phyloP scores from a whole-genome alignment of 2,797 vertebrate genomes.

The Lates japonicus region DNA sequence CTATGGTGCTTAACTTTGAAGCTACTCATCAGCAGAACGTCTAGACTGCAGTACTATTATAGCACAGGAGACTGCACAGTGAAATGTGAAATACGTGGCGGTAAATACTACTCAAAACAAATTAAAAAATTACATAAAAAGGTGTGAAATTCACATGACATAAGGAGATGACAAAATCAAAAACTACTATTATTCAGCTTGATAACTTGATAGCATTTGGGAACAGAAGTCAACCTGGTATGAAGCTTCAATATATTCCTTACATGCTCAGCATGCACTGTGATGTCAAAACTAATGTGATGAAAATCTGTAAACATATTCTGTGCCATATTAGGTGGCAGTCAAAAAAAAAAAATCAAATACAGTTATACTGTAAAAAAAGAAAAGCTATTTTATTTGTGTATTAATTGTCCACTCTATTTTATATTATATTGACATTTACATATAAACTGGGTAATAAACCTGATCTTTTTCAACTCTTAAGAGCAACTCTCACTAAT shows the following conservation, averaged over 20 bases:
- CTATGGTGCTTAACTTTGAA: slow-evolving; percentile 35
- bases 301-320: not conserved
- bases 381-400: not conserved
- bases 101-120: slow-evolving; percentile 16
- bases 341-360: not conserved
- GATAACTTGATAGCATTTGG: not conserved
- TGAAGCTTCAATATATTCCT: not conserved
- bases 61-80: slow-evolving; percentile 13
- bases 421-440: not conserved
- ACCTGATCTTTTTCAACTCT: not conserved
- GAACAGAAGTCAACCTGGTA: not conserved
- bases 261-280: not conserved
- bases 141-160: not conserved
- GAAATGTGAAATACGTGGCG: slow-evolving; percentile 31
- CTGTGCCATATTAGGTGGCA: not conserved
- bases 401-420: too few relatives aligned
- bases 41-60: slow-evolving; percentile 18
- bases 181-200: slow-evolving; percentile 1
- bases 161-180: not conserved
- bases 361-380: not conserved
- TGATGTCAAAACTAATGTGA: not conserved
- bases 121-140: slow-evolving; percentile 29
- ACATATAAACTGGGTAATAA: not conserved
- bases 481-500: not conserved
- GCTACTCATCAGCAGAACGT: slow-evolving; percentile 43